These are phyloP conservation scores for Epinotia brunnichana DNA, from an alignment of 2,888 invertebrate genomes.

Conservation along the genomic window DNA sequence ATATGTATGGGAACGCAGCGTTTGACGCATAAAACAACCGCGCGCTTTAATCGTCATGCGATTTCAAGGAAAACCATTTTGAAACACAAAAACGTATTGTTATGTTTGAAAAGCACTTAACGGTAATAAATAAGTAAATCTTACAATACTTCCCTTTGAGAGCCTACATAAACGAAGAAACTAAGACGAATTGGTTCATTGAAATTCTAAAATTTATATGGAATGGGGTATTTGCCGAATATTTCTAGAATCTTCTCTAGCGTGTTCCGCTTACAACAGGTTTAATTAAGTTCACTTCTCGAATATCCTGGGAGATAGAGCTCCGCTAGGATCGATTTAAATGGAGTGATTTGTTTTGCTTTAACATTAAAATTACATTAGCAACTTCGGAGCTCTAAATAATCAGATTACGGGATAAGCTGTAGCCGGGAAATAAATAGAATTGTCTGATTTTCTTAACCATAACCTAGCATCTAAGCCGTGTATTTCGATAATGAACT, in stretches of 20 bases:
- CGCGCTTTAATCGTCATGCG: no score
- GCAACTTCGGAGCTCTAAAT: constrained; percentile 19
- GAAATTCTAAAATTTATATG: neutral
- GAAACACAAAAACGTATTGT: no score
- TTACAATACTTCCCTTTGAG: no score
- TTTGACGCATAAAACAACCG: no score
- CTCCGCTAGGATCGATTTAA: constrained; percentile 21
- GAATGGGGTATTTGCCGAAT: neutral
- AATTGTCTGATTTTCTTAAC: constrained; percentile 16
- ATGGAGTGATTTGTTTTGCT: constrained; percentile 35
- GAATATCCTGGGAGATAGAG: constrained; percentile 2
- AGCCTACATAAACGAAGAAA: no score
- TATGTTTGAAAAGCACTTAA: no score
- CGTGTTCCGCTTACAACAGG: no score
- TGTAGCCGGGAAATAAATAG: constrained; percentile 17
- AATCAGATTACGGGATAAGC: constrained; percentile 29
- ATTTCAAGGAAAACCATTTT: no score
- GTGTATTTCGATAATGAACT: neutral
- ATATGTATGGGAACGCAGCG: no score
- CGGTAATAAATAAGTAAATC: no score
- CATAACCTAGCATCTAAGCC: neutral
- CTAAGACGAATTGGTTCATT: no score
- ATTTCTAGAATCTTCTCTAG: neutral
- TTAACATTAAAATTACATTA: constrained; percentile 42
- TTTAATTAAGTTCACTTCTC: neutral